A percentile compares a stretch with the other conserved stretches of the same genome.
phyloP scores from a whole-genome alignment of 2,888 invertebrate species.

The Ypsolopha scabrella region DNA sequence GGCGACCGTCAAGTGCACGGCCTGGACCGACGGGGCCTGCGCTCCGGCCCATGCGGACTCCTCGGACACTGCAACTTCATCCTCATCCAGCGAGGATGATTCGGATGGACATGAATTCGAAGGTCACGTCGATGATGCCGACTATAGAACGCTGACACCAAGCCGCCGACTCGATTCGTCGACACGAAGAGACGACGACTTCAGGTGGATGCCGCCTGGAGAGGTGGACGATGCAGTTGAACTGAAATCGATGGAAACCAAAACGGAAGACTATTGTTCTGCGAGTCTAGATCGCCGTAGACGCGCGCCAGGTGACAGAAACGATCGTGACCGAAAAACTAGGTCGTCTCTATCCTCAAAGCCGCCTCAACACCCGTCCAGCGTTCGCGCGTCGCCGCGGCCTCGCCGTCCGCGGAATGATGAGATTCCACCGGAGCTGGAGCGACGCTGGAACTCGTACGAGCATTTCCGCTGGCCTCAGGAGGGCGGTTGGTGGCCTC shows the following conservation, averaged over 20 bases:
- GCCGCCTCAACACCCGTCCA: conserved; percentile 57
- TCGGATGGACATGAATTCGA: conserved; percentile 60
- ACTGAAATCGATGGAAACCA: conserved; percentile 30
- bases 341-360: conserved; percentile 70
- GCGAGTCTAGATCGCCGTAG: conserved; percentile 71
- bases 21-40: conserved; percentile 53
- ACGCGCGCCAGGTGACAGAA: conserved; percentile 57
- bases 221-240: conserved; percentile 40
- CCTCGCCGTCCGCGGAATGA: conserved; percentile 46
- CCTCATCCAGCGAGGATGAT: conserved; percentile 39
- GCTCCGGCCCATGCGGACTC: conserved; percentile 43
- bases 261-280: conserved; percentile 43
- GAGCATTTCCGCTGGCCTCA: conserved; percentile 72
- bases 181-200: conserved; percentile 75
- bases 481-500: conserved; percentile 53
- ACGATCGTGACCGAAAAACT: conserved; percentile 75
- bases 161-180: conserved; percentile 64
- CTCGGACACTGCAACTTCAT: conserved; percentile 50
- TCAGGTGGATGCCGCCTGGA: conserved; percentile 73
- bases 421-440: conserved; percentile 52
- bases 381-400: conserved; percentile 50
- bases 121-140: conserved; percentile 70
- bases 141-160: conserved; percentile 66
- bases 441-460: conserved; percentile 64
- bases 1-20: conserved; percentile 70